Evolutionary conservation across 2,888 invertebrate species (phyloP), one percentile per base, ranked within the genome.

Genomic region (Chloroclystis v-ata): DNA sequence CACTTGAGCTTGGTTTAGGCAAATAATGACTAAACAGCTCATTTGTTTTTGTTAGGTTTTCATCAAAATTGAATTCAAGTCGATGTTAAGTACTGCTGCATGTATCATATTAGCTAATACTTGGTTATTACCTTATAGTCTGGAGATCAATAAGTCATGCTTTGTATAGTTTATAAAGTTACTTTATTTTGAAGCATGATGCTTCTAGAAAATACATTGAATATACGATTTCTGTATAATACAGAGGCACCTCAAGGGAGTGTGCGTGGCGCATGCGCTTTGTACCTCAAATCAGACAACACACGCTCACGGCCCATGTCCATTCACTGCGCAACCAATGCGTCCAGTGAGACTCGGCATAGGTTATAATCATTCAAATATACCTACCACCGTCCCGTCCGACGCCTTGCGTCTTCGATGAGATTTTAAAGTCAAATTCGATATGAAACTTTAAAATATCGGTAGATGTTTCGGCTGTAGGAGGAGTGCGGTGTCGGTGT

Each of bases 381-480:
- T 81, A 48, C 33, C 2, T 4, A 4, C 47, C 47, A 45, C 75
- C 72, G 71, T 67, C 58, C 64, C 60, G 69, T 65, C 64, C 65
- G 72, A 69, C 71, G 64, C 64, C 68, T 65, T 61, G 66, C 63
- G 69, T 73, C 69, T 72, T 74, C 64, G 74, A 70, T 68, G 62
- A 67, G 69, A 84, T 86, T 85, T 83, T 80, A 86, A 85, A 86
- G 78, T 86, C 82, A 83, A 85, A 86, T 86, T 76, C 47, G 71
- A 69, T 72, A 81, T 81, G 75, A 78, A 77, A 81, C 74, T 81
- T 79, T 82, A 78, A 81, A 84, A 82, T 80, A 79, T 80, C 70
- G 65, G 70, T 67, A 70, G 77, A 76, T 74, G 68, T 72, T 66
- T 63, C 58, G 65, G 60, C 47, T 60, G 59, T 65, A 61, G 60